Percentiles rank a stretch among this genome's conserved stretches.
Conservation (phyloP, 2,113 vertebrate genomes). For the Malurus melanocephalus region DNA sequence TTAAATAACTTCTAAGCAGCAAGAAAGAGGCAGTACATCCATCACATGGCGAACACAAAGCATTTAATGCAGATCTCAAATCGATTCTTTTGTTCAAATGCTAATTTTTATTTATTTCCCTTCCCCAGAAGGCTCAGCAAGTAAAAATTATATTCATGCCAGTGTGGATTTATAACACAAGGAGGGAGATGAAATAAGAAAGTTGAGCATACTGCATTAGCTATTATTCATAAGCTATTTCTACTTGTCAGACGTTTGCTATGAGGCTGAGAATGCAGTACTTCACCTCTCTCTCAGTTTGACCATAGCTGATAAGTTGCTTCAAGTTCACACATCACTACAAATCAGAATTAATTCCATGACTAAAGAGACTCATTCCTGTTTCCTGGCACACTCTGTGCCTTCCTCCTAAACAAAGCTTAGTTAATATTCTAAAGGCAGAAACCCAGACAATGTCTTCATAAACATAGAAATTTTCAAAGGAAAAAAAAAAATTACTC, state of each 20-base stretch:
- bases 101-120: constrained; percentile 62
- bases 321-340: background rate
- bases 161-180: constrained; percentile 33
- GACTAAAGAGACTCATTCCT: background rate
- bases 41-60: constrained; percentile 27
- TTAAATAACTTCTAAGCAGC: constrained; percentile 27
- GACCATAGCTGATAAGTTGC: background rate
- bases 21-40: constrained; percentile 3
- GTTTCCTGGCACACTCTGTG: background rate
- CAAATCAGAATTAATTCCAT: background rate
- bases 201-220: constrained; percentile 9
- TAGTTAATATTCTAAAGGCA: constrained; percentile 16
- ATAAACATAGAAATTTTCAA: background rate
- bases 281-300: background rate
- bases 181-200: constrained; percentile 42
- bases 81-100: constrained; percentile 33
- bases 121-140: background rate
- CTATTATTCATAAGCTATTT: constrained; percentile 50
- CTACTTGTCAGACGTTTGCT: constrained; percentile 24
- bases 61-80: constrained; percentile 35
- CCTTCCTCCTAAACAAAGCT: background rate
- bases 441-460: background rate
- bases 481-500: background rate
- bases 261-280: background rate
- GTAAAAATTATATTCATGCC: constrained; percentile 34